Conservation (phyloP, 2,888 invertebrate species). For the Synanthedon tipuliformis region DNA sequence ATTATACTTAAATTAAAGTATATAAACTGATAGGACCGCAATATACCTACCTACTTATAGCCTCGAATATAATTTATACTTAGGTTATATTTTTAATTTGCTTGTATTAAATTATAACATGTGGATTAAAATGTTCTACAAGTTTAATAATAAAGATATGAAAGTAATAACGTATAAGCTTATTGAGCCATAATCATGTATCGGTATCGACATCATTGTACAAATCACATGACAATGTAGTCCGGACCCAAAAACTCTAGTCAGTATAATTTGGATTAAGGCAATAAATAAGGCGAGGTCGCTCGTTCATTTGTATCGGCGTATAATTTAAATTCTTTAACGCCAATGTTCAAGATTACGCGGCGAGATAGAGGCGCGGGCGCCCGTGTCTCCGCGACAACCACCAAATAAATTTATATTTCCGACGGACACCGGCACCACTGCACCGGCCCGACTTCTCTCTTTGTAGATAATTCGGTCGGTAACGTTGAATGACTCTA, state of each 20-base stretch:
- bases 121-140: not conserved
- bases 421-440: constrained; percentile 57
- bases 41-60: too few species aligned
- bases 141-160: not conserved
- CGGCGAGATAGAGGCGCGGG: constrained; percentile 62
- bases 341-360: constrained; percentile 71
- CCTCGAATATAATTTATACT: too few species aligned
- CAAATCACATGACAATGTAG: constrained; percentile 54
- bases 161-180: not conserved
- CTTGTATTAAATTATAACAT: too few species aligned
- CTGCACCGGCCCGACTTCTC: constrained; percentile 48
- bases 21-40: too few species aligned
- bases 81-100: too few species aligned
- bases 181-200: constrained; percentile 11
- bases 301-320: constrained; percentile 68
- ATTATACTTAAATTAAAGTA: too few species aligned
- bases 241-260: constrained; percentile 51
- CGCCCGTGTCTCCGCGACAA: constrained; percentile 63
- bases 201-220: constrained; percentile 32
- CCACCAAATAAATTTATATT: constrained; percentile 69
- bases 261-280: constrained; percentile 67
- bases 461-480: constrained; percentile 69
- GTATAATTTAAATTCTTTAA: constrained; percentile 71
- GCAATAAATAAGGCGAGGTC: constrained; percentile 63
- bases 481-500: constrained; percentile 70